Evolutionary conservation across 2,797 vertebrate genomes (phyloP), one percentile per base, ranked within the genome.

Genomic region (Siniperca obscura): DNA sequence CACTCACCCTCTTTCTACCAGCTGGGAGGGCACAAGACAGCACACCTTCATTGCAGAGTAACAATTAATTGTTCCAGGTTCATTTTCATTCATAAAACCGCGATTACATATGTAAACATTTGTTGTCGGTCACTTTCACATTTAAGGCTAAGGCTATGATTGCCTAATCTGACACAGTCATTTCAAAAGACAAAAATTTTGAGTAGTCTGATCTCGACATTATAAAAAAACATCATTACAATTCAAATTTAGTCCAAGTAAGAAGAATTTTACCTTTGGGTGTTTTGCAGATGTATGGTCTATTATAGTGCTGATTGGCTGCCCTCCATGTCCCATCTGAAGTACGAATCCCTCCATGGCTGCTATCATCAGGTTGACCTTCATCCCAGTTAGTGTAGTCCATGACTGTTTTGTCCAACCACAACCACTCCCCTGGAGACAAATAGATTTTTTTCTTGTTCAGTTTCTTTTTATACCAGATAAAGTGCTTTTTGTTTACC

Each of bases 311-410:
- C 0, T 0, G 0, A 7, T 0, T 0, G 2, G 3, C 25, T 13
- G 53, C 5, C 10, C 0, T 30, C 87, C 87, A 88, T 42, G 27
- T 56, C 19, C 87, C 87, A 48, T 72, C 17, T 1, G 3, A 21
- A 34, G 72, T 3, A 1, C 10, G 9, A 34, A 86, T 73, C 36
- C 0, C 3, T 36, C 16, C 81, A 2, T 25, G 11, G 3, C 0
- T 38, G 16, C 27, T 0, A 2, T 0, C 0, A 30, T 2, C 17
- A 21, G 66, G 46, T 46, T 56, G 6, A 4, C 1, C 22, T 5
- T 11, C 6, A n/a, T 0, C 50, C 91, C 89, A 91, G 64, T 91
- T 89, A 22, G 52, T 82, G 64, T 84, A 92, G 73, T 71, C 57
- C 25, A 87, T 46, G 25, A 56, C 55, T 4, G 80, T 72, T 60